Conservation (phyloP, 2,797 vertebrate genomes). For the Trachurus trachurus region DNA sequence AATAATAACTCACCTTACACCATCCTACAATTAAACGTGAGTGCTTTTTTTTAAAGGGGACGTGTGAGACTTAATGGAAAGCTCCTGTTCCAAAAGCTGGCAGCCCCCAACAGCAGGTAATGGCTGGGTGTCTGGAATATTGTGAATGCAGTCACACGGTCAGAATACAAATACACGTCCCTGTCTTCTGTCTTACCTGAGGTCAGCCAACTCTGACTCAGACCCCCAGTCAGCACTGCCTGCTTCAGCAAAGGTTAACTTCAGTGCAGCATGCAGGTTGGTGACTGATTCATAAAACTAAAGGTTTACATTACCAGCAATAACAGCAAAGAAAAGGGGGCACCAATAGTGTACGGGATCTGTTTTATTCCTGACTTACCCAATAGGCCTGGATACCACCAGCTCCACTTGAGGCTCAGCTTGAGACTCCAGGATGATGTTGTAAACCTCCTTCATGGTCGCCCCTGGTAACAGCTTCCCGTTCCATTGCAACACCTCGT, state of each 20-base stretch:
- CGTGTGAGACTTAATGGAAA: slow-evolving; percentile 35
- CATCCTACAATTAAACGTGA: slow-evolving; percentile 38
- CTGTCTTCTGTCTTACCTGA: slow-evolving; percentile 22
- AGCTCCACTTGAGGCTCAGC: slow-evolving; percentile 98
- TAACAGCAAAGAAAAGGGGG: not conserved
- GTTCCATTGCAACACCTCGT: slow-evolving; percentile 99
- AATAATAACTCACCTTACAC: slow-evolving; percentile 32
- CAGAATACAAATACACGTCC: slow-evolving; percentile 43
- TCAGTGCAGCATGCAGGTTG: not conserved
- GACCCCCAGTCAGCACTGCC: slow-evolving; percentile 9
- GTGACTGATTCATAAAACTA: not conserved
- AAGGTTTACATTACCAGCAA: not conserved
- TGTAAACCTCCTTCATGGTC: slow-evolving; percentile 99
- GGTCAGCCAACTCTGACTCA: slow-evolving; percentile 45
- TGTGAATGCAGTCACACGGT: slow-evolving; percentile 23
- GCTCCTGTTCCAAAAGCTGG: slow-evolving; percentile 39
- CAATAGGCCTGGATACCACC: slow-evolving; percentile 98
- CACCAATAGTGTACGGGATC: not conserved
- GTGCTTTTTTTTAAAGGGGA: slow-evolving; percentile 50
- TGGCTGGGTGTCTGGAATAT: slow-evolving; percentile 45
- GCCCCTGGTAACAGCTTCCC: slow-evolving; percentile 97
- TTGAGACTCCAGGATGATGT: slow-evolving; percentile 99
- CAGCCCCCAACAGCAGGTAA: slow-evolving; percentile 25
- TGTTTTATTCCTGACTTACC: slow-evolving; percentile 88
- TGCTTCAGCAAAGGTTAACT: slow-evolving; percentile 21